These are phyloP conservation scores for Notospermus geniculatus DNA, from an alignment of 1,140 invertebrate species.

Conservation along the genomic window DNA sequence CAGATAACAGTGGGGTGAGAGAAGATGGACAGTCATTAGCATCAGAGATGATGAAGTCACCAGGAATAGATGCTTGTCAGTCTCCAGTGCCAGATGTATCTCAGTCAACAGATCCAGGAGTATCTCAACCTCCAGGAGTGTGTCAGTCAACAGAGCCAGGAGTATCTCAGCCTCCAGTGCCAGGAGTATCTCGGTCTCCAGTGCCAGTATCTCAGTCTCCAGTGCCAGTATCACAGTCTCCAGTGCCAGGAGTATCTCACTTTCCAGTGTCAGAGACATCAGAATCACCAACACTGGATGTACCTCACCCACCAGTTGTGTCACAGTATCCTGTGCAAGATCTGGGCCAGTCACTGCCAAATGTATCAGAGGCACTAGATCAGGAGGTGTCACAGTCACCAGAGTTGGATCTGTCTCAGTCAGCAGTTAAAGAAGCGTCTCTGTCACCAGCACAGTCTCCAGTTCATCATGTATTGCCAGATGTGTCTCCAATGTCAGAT, in stretches of 20 bases:
- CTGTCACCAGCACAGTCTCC: no score
- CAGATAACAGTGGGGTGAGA: no score
- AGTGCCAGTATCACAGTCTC: neutral
- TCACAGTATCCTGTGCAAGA: neutral
- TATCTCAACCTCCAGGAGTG: neutral
- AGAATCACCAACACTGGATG: neutral
- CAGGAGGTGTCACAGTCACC: no score
- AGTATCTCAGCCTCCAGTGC: constrained; percentile 1
- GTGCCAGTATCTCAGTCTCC: neutral
- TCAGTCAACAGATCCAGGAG: neutral
- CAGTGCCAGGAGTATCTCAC: neutral
- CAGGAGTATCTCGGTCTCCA: neutral
- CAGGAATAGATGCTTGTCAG: neutral
- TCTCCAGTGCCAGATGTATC: neutral
- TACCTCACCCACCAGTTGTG: neutral
- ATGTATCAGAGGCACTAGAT: no score
- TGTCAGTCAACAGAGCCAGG: neutral
- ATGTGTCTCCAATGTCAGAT: no score
- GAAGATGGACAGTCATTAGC: no score
- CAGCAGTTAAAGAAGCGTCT: no score
- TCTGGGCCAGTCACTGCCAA: no score
- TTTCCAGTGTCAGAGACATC: neutral
- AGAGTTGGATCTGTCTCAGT: no score
- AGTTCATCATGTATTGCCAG: no score
- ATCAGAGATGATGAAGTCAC: no score